Evolutionary conservation across 1,140 invertebrate species (phyloP).

Genomic region (Tetramorium parvispinum): DNA sequence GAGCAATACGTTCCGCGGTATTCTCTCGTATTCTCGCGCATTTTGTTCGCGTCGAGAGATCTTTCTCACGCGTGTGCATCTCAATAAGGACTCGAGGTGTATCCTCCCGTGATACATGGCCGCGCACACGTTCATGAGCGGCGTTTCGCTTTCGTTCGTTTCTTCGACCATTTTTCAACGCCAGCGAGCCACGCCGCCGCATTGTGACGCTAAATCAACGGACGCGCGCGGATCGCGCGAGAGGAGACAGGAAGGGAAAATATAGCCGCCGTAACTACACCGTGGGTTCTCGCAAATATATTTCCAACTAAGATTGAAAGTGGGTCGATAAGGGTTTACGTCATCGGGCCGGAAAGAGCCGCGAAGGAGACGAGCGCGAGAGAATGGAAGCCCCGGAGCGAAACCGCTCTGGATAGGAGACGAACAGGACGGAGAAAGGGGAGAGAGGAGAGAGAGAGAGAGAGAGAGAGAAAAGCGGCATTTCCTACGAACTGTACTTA

Average conservation of each 20-base stretch:
- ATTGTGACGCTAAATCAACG: constrained; percentile 58
- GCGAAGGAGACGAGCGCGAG: constrained; percentile 9
- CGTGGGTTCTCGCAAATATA: constrained; percentile 47
- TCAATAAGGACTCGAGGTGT: constrained; percentile 30
- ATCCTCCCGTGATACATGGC: constrained; percentile 39
- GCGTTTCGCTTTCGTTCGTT: constrained; percentile 52
- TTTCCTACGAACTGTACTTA: constrained; percentile 51
- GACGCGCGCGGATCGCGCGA: neutral
- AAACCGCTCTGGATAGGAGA: neutral
- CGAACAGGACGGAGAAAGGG: neutral
- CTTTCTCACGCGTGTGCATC: constrained; percentile 30
- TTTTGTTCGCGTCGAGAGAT: neutral
- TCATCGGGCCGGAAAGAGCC: constrained; percentile 40
- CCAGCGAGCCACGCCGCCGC: constrained; percentile 23
- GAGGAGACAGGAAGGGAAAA: neutral
- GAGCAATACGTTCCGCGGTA: neutral
- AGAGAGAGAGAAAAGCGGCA: neutral
- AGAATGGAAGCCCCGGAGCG: constrained; percentile 17
- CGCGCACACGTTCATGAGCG: neutral
- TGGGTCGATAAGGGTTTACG: constrained; percentile 56
- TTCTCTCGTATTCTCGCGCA: neutral
- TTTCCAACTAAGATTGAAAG: constrained; percentile 56
- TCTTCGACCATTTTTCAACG: constrained; percentile 52
- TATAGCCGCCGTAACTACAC: constrained; percentile 24
- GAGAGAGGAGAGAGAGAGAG: neutral